These are phyloP conservation scores for Gobius niger DNA, from an alignment of 2,113 vertebrate species.

Conservation along the genomic window DNA sequence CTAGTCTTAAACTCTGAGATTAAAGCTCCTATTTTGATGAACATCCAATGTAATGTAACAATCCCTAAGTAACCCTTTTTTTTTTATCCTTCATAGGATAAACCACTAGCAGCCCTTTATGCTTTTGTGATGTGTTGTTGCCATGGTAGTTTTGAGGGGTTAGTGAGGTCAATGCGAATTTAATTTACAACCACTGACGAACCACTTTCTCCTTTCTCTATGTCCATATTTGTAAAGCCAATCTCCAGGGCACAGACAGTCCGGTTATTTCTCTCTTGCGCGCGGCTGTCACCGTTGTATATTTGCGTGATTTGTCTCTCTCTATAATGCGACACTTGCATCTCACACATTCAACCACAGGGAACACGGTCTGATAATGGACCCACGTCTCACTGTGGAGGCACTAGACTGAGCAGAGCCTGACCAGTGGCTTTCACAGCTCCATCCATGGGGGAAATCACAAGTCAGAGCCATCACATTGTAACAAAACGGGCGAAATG, in stretches of 20 bases:
- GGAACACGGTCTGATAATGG: constrained; percentile 50
- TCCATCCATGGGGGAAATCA: constrained; percentile 38
- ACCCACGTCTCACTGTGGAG: constrained; percentile 33
- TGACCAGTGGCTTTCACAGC: constrained; percentile 44
- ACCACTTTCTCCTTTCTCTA: constrained; percentile 32
- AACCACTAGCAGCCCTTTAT: too few relatives aligned
- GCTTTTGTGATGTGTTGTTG: too few relatives aligned
- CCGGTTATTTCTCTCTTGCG: constrained; percentile 20
- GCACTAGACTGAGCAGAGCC: constrained; percentile 19
- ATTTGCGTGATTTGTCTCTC: constrained; percentile 16
- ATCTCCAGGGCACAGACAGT: constrained; percentile 43
- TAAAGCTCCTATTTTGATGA: too few relatives aligned
- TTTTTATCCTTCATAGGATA: too few relatives aligned
- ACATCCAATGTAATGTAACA: too few relatives aligned
- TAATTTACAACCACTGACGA: too few relatives aligned
- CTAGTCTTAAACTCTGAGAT: too few relatives aligned
- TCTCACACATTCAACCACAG: constrained; percentile 14
- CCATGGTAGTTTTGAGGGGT: background rate
- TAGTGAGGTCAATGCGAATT: too few relatives aligned
- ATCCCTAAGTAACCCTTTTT: too few relatives aligned
- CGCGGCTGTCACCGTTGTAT: constrained; percentile 7
- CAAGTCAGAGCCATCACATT: constrained; percentile 13
- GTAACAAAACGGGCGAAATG: constrained; percentile 48
- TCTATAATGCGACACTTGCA: background rate
- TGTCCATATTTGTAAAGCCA: constrained; percentile 32